phyloP scores from a whole-genome alignment of 2,888 invertebrate species.

The Acleris literana region DNA sequence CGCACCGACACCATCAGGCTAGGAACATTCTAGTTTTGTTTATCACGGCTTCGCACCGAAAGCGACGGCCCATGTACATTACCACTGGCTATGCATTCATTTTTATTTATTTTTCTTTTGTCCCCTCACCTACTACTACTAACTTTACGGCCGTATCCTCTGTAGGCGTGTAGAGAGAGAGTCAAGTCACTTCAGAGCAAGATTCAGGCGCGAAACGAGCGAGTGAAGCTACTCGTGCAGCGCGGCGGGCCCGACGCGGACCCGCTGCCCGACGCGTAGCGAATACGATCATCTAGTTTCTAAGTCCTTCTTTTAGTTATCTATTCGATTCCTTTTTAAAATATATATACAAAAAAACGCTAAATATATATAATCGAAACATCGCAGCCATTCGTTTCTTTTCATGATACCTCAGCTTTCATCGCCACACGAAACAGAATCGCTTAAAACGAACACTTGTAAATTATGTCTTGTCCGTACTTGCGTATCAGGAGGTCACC shows the following conservation, averaged over 20 bases:
- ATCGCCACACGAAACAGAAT: constrained; percentile 47
- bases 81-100: constrained; percentile 64
- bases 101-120: constrained; percentile 73
- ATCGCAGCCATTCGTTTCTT: constrained; percentile 74
- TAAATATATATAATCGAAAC: constrained; percentile 72
- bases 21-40: constrained; percentile 75
- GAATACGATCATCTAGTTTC: constrained; percentile 54
- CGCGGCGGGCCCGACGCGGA: constrained; percentile 93
- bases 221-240: constrained; percentile 93
- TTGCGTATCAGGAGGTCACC: constrained; percentile 87
- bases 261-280: constrained; percentile 86
- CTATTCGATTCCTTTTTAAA: constrained; percentile 63
- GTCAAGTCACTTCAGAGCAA: constrained; percentile 94
- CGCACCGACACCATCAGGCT: constrained; percentile 52
- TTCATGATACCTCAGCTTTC: constrained; percentile 59
- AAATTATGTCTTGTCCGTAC: constrained; percentile 80
- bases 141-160: constrained; percentile 75
- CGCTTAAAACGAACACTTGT: constrained; percentile 59
- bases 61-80: constrained; percentile 56
- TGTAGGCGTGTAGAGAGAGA: constrained; percentile 92
- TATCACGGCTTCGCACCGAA: constrained; percentile 55
- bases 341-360: constrained; percentile 58
- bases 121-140: constrained; percentile 70
- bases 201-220: constrained; percentile 93
- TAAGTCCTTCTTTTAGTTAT: constrained; percentile 64